Evolutionary conservation across 1,140 invertebrate species (phyloP).

Genomic region (Ylistrum balloti): DNA sequence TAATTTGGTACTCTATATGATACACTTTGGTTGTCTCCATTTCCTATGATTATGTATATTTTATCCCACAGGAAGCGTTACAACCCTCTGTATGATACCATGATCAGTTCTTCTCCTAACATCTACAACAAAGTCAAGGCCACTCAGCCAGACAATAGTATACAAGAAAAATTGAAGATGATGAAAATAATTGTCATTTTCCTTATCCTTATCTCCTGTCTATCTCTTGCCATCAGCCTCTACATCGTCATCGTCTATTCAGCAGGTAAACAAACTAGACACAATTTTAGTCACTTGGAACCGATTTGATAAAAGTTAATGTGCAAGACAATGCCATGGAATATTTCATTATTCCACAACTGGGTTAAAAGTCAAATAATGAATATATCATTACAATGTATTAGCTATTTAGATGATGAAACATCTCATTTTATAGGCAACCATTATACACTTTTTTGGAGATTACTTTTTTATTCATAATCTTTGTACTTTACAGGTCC

Average conservation of each 20-base stretch:
- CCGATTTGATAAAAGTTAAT: too few relatives aligned
- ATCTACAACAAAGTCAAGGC: conserved; percentile 61
- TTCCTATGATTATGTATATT: background rate
- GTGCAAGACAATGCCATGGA: too few relatives aligned
- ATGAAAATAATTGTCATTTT: conserved; percentile 54
- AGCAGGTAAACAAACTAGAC: conserved; percentile 45
- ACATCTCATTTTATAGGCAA: too few relatives aligned
- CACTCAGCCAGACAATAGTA: conserved; percentile 35
- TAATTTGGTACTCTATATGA: too few relatives aligned
- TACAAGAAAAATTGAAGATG: conserved; percentile 43
- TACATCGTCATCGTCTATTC: conserved; percentile 51
- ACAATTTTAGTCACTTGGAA: background rate
- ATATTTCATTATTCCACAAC: too few relatives aligned
- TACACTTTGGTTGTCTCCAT: background rate
- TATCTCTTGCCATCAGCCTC: conserved; percentile 52
- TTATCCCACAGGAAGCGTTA: conserved; percentile 55
- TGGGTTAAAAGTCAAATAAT: too few relatives aligned
- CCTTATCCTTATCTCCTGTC: conserved; percentile 56
- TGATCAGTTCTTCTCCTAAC: conserved; percentile 58
- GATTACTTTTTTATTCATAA: too few relatives aligned
- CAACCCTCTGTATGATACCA: conserved; percentile 60
- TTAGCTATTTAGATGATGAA: too few relatives aligned
- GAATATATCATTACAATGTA: too few relatives aligned
- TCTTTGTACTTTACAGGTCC: conserved; percentile 44
- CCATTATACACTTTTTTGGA: too few relatives aligned